Conservation (phyloP, 2,113 vertebrate genomes). For the Poecile atricapillus region DNA sequence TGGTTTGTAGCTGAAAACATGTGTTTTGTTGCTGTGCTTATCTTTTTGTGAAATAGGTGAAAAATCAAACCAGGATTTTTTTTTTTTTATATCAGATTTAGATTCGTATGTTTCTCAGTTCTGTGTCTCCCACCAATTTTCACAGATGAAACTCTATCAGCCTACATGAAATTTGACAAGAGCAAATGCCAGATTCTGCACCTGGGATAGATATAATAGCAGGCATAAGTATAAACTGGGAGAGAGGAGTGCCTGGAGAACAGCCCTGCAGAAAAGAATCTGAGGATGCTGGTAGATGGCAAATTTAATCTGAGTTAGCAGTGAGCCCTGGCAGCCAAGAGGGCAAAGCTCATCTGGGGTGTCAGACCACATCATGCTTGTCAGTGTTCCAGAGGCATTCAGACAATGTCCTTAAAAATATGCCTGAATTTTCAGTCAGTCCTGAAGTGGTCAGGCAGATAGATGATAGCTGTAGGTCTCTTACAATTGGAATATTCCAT, state of each 20-base stretch:
- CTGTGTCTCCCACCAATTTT: background rate
- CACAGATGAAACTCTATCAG: background rate
- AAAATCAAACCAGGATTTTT: background rate
- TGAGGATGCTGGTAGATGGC: background rate
- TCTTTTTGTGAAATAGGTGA: background rate
- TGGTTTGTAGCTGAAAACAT: background rate
- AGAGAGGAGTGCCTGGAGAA: background rate
- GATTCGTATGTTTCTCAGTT: background rate
- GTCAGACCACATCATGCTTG: background rate
- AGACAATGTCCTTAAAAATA: background rate
- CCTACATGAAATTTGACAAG: background rate
- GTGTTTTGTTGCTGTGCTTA: background rate
- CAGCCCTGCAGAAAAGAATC: background rate
- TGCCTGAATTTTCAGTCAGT: background rate
- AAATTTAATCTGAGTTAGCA: background rate
- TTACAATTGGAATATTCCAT: background rate
- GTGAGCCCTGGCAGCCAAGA: background rate
- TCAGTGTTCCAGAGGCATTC: background rate
- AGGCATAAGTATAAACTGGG: background rate
- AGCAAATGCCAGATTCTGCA: background rate
- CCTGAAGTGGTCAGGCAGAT: background rate
- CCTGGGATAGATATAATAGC: background rate
- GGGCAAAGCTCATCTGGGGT: background rate
- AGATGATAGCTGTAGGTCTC: accelerated
- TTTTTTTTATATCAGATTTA: background rate